Percentiles rank a stretch among this genome's conserved stretches.
Evolutionary conservation across 2,888 invertebrate species (phyloP).

Genomic region (Seira ritae): DNA sequence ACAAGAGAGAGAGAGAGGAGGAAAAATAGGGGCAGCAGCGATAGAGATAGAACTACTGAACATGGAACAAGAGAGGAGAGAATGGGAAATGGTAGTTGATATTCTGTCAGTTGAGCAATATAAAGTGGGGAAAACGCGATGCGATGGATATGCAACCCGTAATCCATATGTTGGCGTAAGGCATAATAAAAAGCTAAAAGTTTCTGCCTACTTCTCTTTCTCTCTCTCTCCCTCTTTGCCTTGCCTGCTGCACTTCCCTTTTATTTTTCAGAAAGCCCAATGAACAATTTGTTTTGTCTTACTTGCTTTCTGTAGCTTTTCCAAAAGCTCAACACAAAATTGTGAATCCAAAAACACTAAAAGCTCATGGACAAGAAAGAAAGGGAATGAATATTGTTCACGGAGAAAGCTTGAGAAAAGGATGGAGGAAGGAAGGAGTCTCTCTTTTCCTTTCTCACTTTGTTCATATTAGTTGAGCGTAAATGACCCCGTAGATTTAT

Average conservation of each 20-base stretch:
- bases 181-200: slow-evolving; percentile 15
- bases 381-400: background rate
- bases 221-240: slow-evolving; percentile 22
- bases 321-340: background rate
- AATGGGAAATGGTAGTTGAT: slow-evolving; percentile 21
- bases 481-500: slow-evolving; percentile 69
- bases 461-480: slow-evolving; percentile 64
- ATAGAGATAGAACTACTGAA: too few species aligned
- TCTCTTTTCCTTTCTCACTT: slow-evolving; percentile 9
- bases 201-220: slow-evolving; percentile 17
- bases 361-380: slow-evolving; percentile 11
- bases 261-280: background rate
- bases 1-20: background rate
- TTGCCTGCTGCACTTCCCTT: background rate
- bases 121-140: background rate
- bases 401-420: slow-evolving; percentile 37
- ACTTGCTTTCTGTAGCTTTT: background rate
- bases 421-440: slow-evolving; percentile 51
- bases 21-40: too few species aligned
- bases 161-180: slow-evolving; percentile 37
- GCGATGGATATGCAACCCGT: slow-evolving; percentile 30
- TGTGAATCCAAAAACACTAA: background rate
- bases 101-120: slow-evolving; percentile 26
- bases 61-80: background rate
- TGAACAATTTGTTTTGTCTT: slow-evolving; percentile 15